phyloP scores from a whole-genome alignment of 2,797 vertebrate species.

The Falco naumanni region DNA sequence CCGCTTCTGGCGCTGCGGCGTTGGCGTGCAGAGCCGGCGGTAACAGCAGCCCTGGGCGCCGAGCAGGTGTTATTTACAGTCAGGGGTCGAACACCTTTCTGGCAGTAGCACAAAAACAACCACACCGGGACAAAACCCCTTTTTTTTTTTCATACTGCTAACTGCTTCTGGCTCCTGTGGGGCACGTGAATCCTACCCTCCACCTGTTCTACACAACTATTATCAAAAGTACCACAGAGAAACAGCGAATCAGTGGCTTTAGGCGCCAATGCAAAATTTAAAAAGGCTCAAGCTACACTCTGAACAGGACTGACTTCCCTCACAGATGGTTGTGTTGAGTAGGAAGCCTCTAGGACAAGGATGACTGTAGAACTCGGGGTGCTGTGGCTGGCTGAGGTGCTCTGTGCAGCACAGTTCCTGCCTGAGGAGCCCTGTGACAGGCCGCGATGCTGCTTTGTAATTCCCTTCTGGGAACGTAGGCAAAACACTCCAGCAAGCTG shows the following conservation, averaged over 20 bases:
- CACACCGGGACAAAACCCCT: accelerated
- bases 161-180: accelerated
- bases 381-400: accelerated
- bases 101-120: too few relatives aligned
- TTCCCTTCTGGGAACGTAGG: accelerated
- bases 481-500: accelerated
- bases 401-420: accelerated
- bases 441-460: accelerated
- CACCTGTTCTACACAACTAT: too few relatives aligned
- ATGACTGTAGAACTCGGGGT: accelerated
- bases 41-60: accelerated
- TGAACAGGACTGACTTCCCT: background rate
- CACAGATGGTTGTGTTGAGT: accelerated
- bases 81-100: accelerated
- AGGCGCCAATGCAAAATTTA: accelerated
- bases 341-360: accelerated
- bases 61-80: accelerated
- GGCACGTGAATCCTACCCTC: background rate
- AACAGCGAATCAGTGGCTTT: accelerated
- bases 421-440: background rate
- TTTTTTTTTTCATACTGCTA: background rate
- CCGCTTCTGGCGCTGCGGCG: too few relatives aligned
- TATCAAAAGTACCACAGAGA: accelerated
- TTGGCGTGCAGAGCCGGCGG: background rate
- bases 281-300: accelerated